Evolutionary conservation across 2,113 vertebrate genomes (phyloP).

Genomic region (Indri indri): DNA sequence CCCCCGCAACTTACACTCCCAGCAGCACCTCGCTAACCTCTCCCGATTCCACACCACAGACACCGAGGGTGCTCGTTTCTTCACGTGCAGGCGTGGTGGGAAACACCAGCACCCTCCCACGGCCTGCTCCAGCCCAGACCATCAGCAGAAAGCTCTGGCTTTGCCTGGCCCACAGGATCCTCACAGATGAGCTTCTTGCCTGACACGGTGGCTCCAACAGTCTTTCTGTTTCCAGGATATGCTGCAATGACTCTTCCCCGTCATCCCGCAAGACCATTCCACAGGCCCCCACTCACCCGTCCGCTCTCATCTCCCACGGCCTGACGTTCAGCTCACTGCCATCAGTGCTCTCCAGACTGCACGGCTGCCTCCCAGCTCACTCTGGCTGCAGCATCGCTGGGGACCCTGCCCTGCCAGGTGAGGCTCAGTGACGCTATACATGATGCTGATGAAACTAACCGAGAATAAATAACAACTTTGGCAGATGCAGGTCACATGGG

Average conservation of each 20-base stretch:
- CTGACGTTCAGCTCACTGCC: background rate
- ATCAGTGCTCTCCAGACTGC: background rate
- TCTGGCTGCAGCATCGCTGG: background rate
- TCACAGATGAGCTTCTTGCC: background rate
- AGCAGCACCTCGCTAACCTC: background rate
- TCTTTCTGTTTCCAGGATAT: background rate
- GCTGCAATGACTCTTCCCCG: background rate
- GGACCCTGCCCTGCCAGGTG: background rate
- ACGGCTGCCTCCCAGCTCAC: background rate
- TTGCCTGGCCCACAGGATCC: background rate
- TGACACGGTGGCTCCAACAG: accelerated
- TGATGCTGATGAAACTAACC: background rate
- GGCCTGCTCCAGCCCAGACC: background rate
- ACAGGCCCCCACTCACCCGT: background rate
- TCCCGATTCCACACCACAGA: background rate
- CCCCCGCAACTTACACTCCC: accelerated
- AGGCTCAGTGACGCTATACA: background rate
- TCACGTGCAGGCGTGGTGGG: background rate
- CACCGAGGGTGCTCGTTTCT: background rate
- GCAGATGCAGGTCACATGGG: background rate
- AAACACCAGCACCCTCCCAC: background rate
- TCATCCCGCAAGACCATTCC: background rate
- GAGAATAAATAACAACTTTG: no score
- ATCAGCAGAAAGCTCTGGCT: background rate
- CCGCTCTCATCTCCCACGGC: no score